These are phyloP conservation scores for Atherix ibis DNA, from an alignment of 2,888 invertebrate genomes.

Conservation along the genomic window DNA sequence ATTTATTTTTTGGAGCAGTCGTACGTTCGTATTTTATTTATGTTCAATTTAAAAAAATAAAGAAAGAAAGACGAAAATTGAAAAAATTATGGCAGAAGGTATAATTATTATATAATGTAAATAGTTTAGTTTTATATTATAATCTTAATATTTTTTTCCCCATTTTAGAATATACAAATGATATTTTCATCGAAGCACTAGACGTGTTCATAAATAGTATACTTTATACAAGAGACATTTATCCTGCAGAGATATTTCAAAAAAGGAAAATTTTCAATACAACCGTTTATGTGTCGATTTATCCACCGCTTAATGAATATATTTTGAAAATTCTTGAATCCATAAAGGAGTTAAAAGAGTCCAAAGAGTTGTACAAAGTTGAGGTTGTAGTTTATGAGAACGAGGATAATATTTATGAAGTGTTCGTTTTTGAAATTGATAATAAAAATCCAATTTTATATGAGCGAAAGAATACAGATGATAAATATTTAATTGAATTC, in stretches of 20 bases:
- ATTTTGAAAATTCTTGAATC: conserved; percentile 19
- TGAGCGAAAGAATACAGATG: conserved; percentile 9
- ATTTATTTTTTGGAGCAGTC: too few relatives aligned
- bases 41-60: too few relatives aligned
- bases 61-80: too few relatives aligned
- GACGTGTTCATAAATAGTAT: conserved; percentile 27
- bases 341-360: conserved; percentile 17
- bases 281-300: conserved; percentile 23
- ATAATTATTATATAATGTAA: too few relatives aligned
- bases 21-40: too few relatives aligned
- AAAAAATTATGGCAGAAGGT: too few relatives aligned
- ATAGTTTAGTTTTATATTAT: too few relatives aligned
- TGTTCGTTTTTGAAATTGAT: conserved; percentile 13
- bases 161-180: conserved; percentile 9
- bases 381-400: conserved; percentile 21
- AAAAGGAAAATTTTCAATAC: conserved; percentile 25
- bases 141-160: too few relatives aligned
- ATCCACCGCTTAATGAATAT: conserved; percentile 24
- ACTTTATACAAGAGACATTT: conserved; percentile 23
- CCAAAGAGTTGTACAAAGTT: conserved; percentile 16
- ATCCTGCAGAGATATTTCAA: conserved; percentile 26
- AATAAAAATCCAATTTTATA: conserved; percentile 9
- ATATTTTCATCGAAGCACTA: conserved; percentile 24
- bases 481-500: conserved; percentile 23
- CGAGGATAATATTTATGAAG: conserved; percentile 14